Evolutionary conservation across 2,113 vertebrate genomes (phyloP), one percentile per base, ranked within the genome.

Genomic region (Burhinus bistriatus): DNA sequence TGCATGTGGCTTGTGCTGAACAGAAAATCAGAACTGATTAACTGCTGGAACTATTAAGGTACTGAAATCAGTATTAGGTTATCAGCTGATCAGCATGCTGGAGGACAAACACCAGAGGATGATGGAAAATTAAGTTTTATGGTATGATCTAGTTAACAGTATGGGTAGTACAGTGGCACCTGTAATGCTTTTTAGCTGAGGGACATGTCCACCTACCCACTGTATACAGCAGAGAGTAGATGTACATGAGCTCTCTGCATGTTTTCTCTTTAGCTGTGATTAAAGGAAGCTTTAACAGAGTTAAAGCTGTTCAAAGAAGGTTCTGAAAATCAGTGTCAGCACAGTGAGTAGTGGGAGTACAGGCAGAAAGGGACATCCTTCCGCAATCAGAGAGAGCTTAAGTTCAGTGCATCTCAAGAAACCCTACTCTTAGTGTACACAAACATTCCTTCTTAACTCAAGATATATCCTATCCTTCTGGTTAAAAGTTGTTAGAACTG

Each of bases 341-440:
- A 36, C 13, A 79, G 30, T 1, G 3, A 38, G 51, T 45, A 79
- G 73, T 36, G 32, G 49, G 49, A 51, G 19, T 7, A 11, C 8
- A 36, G 55, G 32, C 44, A 66, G 11, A 21, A 36, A 36, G 18
- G 34, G 59, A 44, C 83, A 32, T 82, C 36, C 27, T 40, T 7
- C 32, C 2, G 2, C n/a, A 30, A 1, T 4, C 7, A 7, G 49
- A 15, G 23, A 8, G 49, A 18, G 23, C 12, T 45, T 10, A 8
- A 12, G 9, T 20, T 72, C 36, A 36, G 30, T 36, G 12, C 17
- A 12, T 4, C 55, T 62, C 47, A 42, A 47, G 47, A n/a, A 68
- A 29, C 22, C 34, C 36, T 12, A 10, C 40, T 54, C 11, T 3
- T 12, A 9, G 7, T 9, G 52, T 44, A 44, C 34, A 26, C 47